phyloP scores from a whole-genome alignment of 2,888 invertebrate species.

The Lycaena phlaeas region DNA sequence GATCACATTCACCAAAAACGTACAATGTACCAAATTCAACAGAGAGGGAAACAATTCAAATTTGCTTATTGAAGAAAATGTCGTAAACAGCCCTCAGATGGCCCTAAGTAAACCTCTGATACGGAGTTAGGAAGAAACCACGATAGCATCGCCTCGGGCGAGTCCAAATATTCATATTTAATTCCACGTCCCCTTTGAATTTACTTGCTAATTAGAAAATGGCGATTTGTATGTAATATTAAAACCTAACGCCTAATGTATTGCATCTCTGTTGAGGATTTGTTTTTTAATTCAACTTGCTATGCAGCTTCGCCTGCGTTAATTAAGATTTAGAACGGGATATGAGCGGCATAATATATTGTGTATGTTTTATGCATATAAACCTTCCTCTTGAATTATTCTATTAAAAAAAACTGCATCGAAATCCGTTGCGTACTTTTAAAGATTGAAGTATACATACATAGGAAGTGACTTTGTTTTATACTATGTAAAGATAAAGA shows the following conservation, averaged over 20 bases:
- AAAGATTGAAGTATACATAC: too few relatives aligned
- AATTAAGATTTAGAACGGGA: too few relatives aligned
- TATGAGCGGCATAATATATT: too few relatives aligned
- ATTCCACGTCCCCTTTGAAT: conserved; percentile 45
- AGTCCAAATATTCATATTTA: conserved; percentile 69
- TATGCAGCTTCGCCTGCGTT: too few relatives aligned
- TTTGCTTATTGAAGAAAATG: conserved; percentile 51
- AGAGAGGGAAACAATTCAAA: conserved; percentile 57
- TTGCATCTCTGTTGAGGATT: neutral
- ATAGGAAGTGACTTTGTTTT: too few relatives aligned
- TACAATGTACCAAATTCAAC: conserved; percentile 55
- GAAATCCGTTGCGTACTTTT: too few relatives aligned
- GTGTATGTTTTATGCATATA: too few relatives aligned
- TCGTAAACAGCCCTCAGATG: conserved; percentile 46
- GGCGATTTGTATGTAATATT: conserved; percentile 28
- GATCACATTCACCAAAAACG: conserved; percentile 36
- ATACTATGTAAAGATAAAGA: too few relatives aligned
- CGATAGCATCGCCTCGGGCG: conserved; percentile 42
- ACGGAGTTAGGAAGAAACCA: conserved; percentile 53
- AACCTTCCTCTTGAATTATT: too few relatives aligned
- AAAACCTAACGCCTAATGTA: conserved; percentile 17
- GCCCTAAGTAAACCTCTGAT: conserved; percentile 61
- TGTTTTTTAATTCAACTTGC: conserved; percentile 3
- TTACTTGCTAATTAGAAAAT: conserved; percentile 43
- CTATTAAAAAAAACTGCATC: too few relatives aligned